Evolutionary conservation across 2,888 invertebrate species (phyloP).

Genomic region (Diarsia dahlii): DNA sequence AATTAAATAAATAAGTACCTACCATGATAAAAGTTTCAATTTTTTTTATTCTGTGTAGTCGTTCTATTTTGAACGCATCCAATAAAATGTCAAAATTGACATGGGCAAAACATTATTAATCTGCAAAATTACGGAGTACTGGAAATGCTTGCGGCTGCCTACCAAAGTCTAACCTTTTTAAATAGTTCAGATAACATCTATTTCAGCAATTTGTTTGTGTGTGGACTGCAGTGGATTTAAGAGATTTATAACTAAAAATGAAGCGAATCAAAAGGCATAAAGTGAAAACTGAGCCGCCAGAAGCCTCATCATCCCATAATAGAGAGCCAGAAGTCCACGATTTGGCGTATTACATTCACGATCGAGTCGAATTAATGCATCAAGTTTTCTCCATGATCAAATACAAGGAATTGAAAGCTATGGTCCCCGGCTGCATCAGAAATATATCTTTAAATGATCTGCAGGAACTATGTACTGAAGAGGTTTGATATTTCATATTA

Average conservation of each 20-base stretch:
- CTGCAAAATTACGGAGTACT: constrained; percentile 35
- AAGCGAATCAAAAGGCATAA: constrained; percentile 72
- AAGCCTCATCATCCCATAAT: constrained; percentile 71
- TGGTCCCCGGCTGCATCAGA: constrained; percentile 89
- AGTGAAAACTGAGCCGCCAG: constrained; percentile 80
- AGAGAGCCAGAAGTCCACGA: constrained; percentile 84
- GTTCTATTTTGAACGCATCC: constrained; percentile 44
- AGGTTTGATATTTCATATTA: constrained; percentile 73
- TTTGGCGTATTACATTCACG: constrained; percentile 90
- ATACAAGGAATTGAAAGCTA: constrained; percentile 89
- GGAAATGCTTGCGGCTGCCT: background rate
- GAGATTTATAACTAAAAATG: constrained; percentile 47
- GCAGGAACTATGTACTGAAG: constrained; percentile 91
- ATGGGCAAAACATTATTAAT: background rate
- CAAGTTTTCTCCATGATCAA: constrained; percentile 91
- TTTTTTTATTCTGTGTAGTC: background rate
- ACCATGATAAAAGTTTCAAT: background rate
- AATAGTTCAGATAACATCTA: background rate
- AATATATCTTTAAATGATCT: constrained; percentile 87
- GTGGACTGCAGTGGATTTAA: background rate
- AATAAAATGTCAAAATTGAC: constrained; percentile 36
- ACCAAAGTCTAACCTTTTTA: background rate
- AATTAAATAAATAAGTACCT: background rate
- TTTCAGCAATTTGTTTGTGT: constrained; percentile 6
- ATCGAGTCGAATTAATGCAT: constrained; percentile 91